Conservation (phyloP, 2,888 invertebrate species). For the Apantesis nais region DNA sequence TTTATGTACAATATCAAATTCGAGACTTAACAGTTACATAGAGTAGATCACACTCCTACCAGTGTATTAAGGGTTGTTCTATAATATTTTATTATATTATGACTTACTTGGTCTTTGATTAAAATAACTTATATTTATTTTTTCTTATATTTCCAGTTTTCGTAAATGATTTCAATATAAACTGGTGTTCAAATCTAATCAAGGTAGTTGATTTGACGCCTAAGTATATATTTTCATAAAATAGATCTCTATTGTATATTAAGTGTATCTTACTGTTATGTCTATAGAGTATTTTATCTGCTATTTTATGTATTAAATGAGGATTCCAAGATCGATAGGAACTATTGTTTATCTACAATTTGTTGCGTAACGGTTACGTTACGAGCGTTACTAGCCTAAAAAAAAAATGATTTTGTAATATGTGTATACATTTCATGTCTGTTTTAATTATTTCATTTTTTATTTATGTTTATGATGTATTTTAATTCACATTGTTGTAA, state of each 20-base stretch:
- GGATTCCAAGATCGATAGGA: not conserved
- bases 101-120: not conserved
- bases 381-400: not conserved
- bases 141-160: not conserved
- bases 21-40: conserved; percentile 20
- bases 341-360: not conserved
- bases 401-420: not conserved
- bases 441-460: not conserved
- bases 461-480: too few species aligned
- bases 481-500: too few species aligned
- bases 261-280: not conserved
- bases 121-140: not conserved
- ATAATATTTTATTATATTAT: not conserved
- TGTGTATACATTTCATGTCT: not conserved
- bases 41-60: not conserved
- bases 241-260: not conserved
- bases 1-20: conserved; percentile 41
- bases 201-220: not conserved
- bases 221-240: not conserved
- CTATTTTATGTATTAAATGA: not conserved
- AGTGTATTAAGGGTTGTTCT: not conserved
- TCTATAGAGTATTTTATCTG: not conserved
- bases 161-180: not conserved
- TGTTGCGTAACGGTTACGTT: not conserved
- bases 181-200: too few species aligned